A percentile compares a stretch with the other conserved stretches of the same genome.
Conservation (phyloP, 23 tunicate species). For the Halocynthia roretzi region DNA sequence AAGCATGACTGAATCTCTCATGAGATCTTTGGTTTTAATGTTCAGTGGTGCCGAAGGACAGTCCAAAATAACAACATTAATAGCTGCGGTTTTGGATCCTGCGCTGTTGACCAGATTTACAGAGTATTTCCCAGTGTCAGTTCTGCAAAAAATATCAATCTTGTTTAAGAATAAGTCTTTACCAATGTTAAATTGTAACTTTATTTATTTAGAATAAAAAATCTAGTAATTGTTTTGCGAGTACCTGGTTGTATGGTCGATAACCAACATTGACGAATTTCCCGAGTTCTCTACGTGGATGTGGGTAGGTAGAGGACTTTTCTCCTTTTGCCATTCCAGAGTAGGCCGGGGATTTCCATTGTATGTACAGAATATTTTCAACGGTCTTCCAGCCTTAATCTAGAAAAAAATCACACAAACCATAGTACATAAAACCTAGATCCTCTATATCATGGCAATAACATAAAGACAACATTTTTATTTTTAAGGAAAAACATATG, state of each 20-base stretch:
- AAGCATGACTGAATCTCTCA: constrained; percentile 50
- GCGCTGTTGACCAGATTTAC: constrained; percentile 60
- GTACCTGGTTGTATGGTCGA: constrained; percentile 64
- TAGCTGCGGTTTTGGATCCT: constrained; percentile 48
- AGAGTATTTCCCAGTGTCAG: constrained; percentile 61
- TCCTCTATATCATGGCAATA: no score
- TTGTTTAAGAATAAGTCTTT: no score
- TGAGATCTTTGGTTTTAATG: constrained; percentile 49
- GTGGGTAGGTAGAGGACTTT: constrained; percentile 25
- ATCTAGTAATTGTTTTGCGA: no score
- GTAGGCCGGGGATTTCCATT: constrained; percentile 80
- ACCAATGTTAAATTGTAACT: no score
- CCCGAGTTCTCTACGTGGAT: constrained; percentile 46
- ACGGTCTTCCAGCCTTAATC: constrained; percentile 79
- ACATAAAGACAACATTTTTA: neutral
- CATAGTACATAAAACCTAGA: neutral
- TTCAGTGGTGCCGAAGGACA: constrained; percentile 48
- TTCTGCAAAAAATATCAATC: constrained; percentile 16
- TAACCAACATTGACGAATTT: constrained; percentile 33
- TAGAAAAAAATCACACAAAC: neutral
- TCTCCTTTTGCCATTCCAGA: constrained; percentile 61
- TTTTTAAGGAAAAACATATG: neutral
- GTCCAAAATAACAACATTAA: constrained; percentile 71
- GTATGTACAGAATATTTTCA: constrained; percentile 37
- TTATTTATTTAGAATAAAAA: neutral